These are phyloP conservation scores for Toxotes chatareus DNA, from an alignment of 2,113 vertebrate species.

Conservation along the genomic window DNA sequence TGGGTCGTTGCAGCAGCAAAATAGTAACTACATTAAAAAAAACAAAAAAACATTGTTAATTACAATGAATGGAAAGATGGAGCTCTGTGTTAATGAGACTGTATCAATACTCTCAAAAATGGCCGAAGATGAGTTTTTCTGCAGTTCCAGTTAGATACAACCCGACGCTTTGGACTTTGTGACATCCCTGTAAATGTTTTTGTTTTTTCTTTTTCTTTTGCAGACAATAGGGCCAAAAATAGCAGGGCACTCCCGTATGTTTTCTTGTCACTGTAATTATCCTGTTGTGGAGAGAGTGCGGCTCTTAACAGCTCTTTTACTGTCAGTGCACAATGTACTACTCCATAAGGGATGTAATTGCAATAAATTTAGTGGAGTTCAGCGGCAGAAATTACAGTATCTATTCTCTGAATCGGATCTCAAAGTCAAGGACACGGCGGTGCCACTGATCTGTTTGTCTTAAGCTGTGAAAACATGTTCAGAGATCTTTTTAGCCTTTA, in stretches of 20 bases:
- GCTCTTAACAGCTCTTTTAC: constrained; percentile 52
- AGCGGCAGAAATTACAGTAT: constrained; percentile 50
- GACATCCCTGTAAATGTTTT: constrained; percentile 11
- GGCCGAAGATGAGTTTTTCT: neutral
- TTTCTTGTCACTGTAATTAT: constrained; percentile 66
- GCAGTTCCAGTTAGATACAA: neutral
- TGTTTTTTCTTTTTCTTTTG: too few relatives aligned
- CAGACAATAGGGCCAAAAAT: constrained; percentile 33
- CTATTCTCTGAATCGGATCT: constrained; percentile 11
- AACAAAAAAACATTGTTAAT: neutral
- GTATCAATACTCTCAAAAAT: neutral
- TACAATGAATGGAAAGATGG: neutral
- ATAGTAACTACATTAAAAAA: neutral
- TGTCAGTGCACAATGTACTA: constrained; percentile 57
- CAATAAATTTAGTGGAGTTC: constrained; percentile 37
- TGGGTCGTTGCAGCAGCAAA: neutral
- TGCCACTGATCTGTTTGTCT: neutral
- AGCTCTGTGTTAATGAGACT: neutral
- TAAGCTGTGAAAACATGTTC: neutral
- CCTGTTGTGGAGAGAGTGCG: constrained; percentile 20
- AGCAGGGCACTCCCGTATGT: neutral
- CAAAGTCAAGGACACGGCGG: constrained; percentile 28
- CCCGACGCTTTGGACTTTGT: neutral
- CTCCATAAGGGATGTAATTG: constrained; percentile 47
- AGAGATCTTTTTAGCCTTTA: neutral